Base-by-base conservation (phyloP, 2,888 invertebrate genomes). In the Orthonychiurus folsomi region DNA sequence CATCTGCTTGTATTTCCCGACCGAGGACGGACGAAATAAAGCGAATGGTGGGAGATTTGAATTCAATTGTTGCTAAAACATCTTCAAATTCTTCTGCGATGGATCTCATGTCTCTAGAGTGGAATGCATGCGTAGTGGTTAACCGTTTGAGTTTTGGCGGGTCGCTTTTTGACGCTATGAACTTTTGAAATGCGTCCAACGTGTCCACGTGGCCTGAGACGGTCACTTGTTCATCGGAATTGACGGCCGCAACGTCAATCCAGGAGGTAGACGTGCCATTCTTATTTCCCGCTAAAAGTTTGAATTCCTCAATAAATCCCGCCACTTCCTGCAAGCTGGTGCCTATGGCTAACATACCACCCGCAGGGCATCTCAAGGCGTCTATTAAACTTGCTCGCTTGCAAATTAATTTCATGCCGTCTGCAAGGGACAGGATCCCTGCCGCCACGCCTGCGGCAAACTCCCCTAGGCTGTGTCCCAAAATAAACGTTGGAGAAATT, bases 391-490 rank as follows among this genome's bases (percentile, higher is more conserved):
- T 20, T n/a, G 50, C 50, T 5, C 59, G 48, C 5, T 20, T 23
- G 5, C 21, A 50, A 48, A 59, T 23, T 2, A 59, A 20, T 48
- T 59, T 48, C 59, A 59, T 50, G 12, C 20, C 59, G 20, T 47
- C 47, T 26, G 48, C 59, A 3, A 59, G 24, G 3, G 48, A 48
- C 9, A 59, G 3, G 3, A 59, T 23, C 25, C 59, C 59, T 3
- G 59, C 48, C 5, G 50, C 59, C 2, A 59, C 59, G 20, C 3
- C 20, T 9, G 59, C 59, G 2, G 59, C 59, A 59, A 59, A 59
- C 24, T 59, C 59, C 3, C 59, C 59, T 5, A 59, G 20, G 50
- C 59, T 59, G 23, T 59, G 59, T 5, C 59, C 59, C 5, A 59
- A 3, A 5, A 59, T 25, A 2, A 59, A 20, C 21, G 28, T 47